These are phyloP conservation scores for Gopherus flavomarginatus DNA, from an alignment of 2,113 vertebrate genomes.

Conservation along the genomic window DNA sequence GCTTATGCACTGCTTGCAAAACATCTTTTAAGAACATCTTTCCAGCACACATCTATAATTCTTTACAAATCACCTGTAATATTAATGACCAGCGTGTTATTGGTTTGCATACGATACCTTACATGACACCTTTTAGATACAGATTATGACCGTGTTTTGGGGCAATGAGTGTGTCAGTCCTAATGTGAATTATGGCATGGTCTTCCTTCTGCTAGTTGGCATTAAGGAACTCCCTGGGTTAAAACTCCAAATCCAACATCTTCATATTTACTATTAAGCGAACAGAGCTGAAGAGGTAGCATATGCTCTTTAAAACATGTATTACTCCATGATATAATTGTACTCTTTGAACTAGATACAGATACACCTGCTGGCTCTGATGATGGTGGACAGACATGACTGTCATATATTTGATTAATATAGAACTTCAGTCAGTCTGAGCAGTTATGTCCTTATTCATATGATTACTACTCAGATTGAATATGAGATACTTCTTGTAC, in stretches of 20 bases:
- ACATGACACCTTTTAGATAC: too few species aligned
- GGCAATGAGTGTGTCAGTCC: too few species aligned
- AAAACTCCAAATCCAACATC: neutral
- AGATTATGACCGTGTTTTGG: too few species aligned
- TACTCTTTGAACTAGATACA: constrained; percentile 25
- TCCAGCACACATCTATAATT: too few species aligned
- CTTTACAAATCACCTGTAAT: too few species aligned
- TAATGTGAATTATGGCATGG: too few species aligned
- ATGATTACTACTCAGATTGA: neutral
- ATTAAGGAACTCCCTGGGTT: neutral
- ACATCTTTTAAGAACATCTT: too few species aligned
- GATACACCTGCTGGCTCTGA: neutral
- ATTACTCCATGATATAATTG: neutral
- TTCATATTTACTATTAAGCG: neutral
- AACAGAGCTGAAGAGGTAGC: constrained; percentile 5
- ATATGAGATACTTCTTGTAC: neutral
- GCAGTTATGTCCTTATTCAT: neutral
- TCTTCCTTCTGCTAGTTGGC: too few species aligned
- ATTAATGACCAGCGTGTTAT: too few species aligned
- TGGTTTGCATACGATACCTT: too few species aligned
- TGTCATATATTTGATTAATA: neutral
- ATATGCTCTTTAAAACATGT: constrained; percentile 32
- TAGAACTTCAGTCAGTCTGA: constrained; percentile 6
- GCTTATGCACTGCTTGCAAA: too few species aligned
- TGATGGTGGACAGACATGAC: neutral